These are phyloP conservation scores for Glossosoma conforme DNA, from an alignment of 1,140 invertebrate species.

Conservation along the genomic window DNA sequence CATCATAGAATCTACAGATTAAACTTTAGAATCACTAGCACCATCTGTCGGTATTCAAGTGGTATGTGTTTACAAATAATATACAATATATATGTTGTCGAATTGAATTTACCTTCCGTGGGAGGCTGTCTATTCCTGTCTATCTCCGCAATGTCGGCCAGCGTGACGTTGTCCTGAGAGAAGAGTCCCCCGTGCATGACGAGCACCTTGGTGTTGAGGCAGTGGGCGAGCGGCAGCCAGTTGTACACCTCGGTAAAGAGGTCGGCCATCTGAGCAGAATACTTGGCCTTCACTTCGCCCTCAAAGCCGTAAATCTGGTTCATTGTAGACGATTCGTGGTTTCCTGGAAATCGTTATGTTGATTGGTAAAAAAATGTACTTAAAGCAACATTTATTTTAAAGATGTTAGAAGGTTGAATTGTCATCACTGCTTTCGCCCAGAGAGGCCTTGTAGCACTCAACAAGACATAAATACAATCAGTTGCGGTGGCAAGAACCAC, in stretches of 20 bases:
- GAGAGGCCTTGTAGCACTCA: no score
- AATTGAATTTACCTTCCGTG: constrained; percentile 68
- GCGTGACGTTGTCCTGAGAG: constrained; percentile 79
- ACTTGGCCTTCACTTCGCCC: constrained; percentile 96
- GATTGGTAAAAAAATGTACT: no score
- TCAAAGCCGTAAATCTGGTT: constrained; percentile 99
- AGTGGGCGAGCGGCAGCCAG: constrained; percentile 93
- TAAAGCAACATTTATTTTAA: no score
- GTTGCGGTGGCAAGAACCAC: no score
- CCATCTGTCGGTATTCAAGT: no score
- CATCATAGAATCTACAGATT: no score
- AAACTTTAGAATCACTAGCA: no score
- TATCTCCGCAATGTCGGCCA: constrained; percentile 85
- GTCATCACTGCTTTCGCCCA: no score
- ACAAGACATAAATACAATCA: no score
- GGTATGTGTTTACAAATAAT: no score
- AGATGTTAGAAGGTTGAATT: no score
- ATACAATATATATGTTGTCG: no score
- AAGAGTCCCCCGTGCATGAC: constrained; percentile 97
- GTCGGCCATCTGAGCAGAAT: constrained; percentile 88
- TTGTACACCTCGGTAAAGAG: constrained; percentile 99
- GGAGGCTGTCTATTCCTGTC: constrained; percentile 95
- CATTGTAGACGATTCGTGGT: constrained; percentile 97
- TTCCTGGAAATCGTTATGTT: constrained; percentile 66
- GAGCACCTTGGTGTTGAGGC: constrained; percentile 86